Evolutionary conservation across 2,888 invertebrate genomes (phyloP), one percentile per base, ranked within the genome.

Genomic region (Phyllotreta cruciferae): DNA sequence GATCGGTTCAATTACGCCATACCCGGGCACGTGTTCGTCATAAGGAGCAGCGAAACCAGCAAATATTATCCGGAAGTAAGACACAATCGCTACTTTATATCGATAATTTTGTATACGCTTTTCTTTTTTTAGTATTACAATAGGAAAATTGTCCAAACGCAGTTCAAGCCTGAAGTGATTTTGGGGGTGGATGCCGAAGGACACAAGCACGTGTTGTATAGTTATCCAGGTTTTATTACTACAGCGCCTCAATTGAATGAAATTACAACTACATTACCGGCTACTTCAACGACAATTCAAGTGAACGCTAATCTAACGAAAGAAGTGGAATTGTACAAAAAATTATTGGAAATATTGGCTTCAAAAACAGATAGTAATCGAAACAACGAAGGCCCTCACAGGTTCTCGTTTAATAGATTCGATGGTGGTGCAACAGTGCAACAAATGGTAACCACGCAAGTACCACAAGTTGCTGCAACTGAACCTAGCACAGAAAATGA

Each of bases 1-100:
- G 83, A 84, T 1, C 71, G 74, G 56, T 79, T 79, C 60, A 77
- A 81, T 38, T 83, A 84, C 69, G 83, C 84, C 66, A 81, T 84
- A 62, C 85, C 86, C 6, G 84, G 86, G 1, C 84, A 87, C 76
- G 86, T 87, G n/a, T 90, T 88, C 71, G 86, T 89, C 11, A 85
- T 89, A 9, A 84, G 83, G 71, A 74, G 71, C 58, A 71, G 77
- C 36, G 55, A 53, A 41, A 42, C 4, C 5, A 38, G 55, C n/a
- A 58, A 47, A 8, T 35, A 54, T 5, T 37, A 60, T 41, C 57
- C 56, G 10, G 57, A 61, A 13, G 66, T 63, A 45, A 58, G 24
- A 24, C 2, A 24, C 4, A 24, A 24, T 24, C 24, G 24, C 24
- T 6, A 38, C 4, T 1, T 39, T 58, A 1, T 9, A 37, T 13